A percentile compares a stretch with the other conserved stretches of the same genome.
These are phyloP conservation scores for Choloepus didactylus DNA, from an alignment of 2,797 vertebrate genomes.

Conservation along the genomic window DNA sequence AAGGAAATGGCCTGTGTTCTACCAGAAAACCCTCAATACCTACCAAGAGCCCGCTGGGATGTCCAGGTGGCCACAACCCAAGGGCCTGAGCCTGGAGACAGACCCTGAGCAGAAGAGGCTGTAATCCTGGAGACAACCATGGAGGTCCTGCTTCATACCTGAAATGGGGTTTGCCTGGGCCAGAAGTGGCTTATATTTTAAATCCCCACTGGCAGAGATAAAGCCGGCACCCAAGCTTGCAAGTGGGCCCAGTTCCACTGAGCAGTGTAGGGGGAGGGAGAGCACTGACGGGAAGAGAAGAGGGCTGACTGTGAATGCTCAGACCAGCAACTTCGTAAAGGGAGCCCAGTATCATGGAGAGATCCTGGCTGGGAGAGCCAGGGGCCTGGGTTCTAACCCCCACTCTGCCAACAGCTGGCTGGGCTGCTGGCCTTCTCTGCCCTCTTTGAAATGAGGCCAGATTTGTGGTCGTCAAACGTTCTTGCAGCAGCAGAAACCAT, in stretches of 20 bases:
- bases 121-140: neutral
- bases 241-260: neutral
- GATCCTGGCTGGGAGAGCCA: neutral
- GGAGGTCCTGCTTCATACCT: neutral
- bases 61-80: neutral
- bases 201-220: neutral
- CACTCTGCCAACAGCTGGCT: neutral
- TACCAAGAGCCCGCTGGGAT: neutral
- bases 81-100: neutral
- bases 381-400: neutral
- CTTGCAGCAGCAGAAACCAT: slow-evolving; percentile 4
- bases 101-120: neutral
- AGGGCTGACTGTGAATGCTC: neutral
- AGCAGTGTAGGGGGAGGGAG: neutral
- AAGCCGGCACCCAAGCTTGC: neutral
- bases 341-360: neutral
- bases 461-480: neutral
- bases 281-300: neutral
- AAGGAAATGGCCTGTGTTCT: neutral
- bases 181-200: neutral
- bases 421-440: neutral
- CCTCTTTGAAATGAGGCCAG: slow-evolving; percentile 47
- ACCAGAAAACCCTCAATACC: slow-evolving; percentile 4
- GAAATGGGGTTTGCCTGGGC: neutral
- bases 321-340: neutral